A percentile compares a stretch with the other conserved stretches of the same genome.
Conservation (phyloP, 2,888 invertebrate genomes). For the Drosophila subsilvestris region DNA sequence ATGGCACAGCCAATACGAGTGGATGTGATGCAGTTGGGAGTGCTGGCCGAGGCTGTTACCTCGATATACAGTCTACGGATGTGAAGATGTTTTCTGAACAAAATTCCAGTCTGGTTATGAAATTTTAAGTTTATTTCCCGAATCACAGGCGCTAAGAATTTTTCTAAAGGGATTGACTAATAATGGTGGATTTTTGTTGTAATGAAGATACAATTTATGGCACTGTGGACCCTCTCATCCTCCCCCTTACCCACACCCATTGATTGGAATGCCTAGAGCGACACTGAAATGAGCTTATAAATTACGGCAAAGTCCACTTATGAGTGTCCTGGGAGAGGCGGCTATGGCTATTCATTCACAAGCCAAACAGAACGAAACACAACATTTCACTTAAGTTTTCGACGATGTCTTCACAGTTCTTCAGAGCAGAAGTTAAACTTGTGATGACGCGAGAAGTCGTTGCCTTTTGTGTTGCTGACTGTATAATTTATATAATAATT, state of each 20-base stretch:
- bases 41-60: slow-evolving; percentile 3
- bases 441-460: slow-evolving; percentile 23
- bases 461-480: slow-evolving; percentile 38
- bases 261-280: background rate
- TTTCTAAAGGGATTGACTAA: too few relatives aligned
- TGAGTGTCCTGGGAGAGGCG: background rate
- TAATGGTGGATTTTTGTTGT: too few relatives aligned
- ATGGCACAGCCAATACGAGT: background rate
- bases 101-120: too few relatives aligned
- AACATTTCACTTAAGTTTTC: slow-evolving; percentile 48
- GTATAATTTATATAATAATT: slow-evolving; percentile 71
- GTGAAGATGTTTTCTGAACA: background rate
- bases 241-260: background rate
- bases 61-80: background rate
- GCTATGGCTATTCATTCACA: slow-evolving; percentile 15
- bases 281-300: slow-evolving; percentile 37
- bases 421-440: background rate
- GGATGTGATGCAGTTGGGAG: slow-evolving; percentile 1
- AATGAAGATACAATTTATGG: too few relatives aligned
- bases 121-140: too few relatives aligned
- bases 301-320: slow-evolving; percentile 34
- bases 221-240: too few relatives aligned
- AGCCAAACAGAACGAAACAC: slow-evolving; percentile 5
- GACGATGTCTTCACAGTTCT: slow-evolving; percentile 21
- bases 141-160: too few relatives aligned